A percentile compares a stretch with the other conserved stretches of the same genome.
These are phyloP conservation scores for Varecia variegata DNA, from an alignment of 2,797 vertebrate genomes.

Conservation along the genomic window DNA sequence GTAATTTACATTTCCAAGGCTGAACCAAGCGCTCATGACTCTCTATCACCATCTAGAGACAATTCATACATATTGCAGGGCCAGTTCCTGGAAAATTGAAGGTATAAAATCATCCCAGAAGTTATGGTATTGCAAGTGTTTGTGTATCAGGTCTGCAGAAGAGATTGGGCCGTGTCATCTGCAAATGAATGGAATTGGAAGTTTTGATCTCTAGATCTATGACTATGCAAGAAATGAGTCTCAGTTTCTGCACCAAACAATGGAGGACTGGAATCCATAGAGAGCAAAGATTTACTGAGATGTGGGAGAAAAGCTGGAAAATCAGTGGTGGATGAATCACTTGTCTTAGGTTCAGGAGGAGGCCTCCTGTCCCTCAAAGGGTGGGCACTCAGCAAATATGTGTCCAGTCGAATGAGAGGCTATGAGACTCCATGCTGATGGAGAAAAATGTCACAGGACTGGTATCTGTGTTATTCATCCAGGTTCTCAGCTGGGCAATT, in stretches of 20 bases:
- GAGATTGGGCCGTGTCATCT: not conserved
- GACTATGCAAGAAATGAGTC: not conserved
- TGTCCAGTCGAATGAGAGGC: not conserved
- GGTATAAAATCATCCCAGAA: not conserved
- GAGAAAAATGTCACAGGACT: not conserved
- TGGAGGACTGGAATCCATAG: not conserved
- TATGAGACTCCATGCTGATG: not conserved
- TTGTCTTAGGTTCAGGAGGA: not conserved
- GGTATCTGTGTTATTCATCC: not conserved
- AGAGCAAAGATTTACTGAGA: not conserved
- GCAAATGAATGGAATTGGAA: not conserved
- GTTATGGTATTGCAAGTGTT: not conserved
- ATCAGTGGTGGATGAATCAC: not conserved
- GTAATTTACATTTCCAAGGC: not conserved
- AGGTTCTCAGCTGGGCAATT: not conserved
- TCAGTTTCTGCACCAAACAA: not conserved
- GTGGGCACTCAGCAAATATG: not conserved
- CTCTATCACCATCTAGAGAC: slow-evolving; percentile 75
- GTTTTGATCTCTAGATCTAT: not conserved
- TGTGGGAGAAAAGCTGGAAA: not conserved
- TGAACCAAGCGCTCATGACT: not conserved
- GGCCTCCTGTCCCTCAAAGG: not conserved
- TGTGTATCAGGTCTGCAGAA: not conserved
- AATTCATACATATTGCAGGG: slow-evolving; percentile 69
- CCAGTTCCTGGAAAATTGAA: slow-evolving; percentile 2